Percentiles rank a stretch among this genome's conserved stretches.
These are phyloP conservation scores for Brachymystax lenok DNA, from an alignment of 2,797 vertebrate genomes.

Conservation along the genomic window DNA sequence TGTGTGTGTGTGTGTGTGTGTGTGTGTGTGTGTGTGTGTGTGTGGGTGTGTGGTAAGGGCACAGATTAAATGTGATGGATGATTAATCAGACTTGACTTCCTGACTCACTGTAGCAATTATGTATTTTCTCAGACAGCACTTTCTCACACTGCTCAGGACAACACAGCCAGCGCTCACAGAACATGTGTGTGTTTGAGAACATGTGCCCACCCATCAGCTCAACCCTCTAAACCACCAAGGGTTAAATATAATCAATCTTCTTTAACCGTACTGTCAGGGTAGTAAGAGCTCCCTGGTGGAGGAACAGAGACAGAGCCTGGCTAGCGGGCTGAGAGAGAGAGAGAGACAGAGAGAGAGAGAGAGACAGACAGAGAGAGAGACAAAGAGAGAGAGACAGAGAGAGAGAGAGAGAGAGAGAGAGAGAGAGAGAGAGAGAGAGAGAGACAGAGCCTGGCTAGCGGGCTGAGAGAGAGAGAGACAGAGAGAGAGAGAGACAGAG, in stretches of 20 bases:
- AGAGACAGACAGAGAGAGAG: not conserved
- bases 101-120: constrained; percentile 77
- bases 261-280: constrained; percentile 76
- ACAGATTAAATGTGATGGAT: constrained; percentile 70
- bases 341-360: not conserved
- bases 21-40: constrained; percentile 19
- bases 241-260: constrained; percentile 82
- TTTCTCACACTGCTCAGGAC: constrained; percentile 69
- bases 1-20: not conserved
- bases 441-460: no score
- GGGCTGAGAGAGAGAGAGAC: no score
- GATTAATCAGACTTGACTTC: constrained; percentile 78
- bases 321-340: not conserved
- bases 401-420: not conserved
- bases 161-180: not conserved
- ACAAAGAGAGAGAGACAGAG: constrained; percentile 13
- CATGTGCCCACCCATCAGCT: constrained; percentile 68
- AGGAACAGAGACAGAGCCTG: constrained; percentile 55
- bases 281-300: constrained; percentile 56
- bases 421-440: not conserved
- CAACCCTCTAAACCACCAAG: constrained; percentile 78
- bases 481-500: constrained; percentile 54
- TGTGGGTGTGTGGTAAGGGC: constrained; percentile 62
- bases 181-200: constrained; percentile 24
- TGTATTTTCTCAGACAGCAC: constrained; percentile 73